Base-by-base conservation (phyloP, 2,797 vertebrate species). In the Xenentodon cancila region DNA sequence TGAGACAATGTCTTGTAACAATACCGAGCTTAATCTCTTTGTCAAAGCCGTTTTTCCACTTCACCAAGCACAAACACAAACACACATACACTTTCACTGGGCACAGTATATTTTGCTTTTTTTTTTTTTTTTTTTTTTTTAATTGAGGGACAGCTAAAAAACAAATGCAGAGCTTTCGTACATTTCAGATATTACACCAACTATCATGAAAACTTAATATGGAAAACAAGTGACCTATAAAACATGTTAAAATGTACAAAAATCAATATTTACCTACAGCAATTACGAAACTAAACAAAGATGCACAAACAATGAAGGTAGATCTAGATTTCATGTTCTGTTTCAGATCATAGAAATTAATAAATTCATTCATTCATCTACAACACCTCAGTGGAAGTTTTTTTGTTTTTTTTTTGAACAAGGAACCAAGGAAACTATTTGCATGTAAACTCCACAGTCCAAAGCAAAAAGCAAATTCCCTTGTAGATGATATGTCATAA, bases 1-100 rank as follows among this genome's bases (percentile, higher is more conserved):
- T 93, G 94, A 96, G 95, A 99, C 96, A 97, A 96, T 97, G 95
- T 97, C 95, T 96, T 96, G 93, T 95, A 96, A 98, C 96, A 98
- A 97, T 97, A 91, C 95, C 86, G 87, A 92, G 94, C 92, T 95
- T 98, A 97, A 98, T 98, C 97, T 98, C 96, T 93, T 94, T 96
- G 96, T 97, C 97, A 98, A 96, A 97, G 95, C 95, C 92, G 94
- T 96, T 97, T 97, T 96, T 94, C 95, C 96, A 92, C 96, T 94
- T 92, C 94, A 92, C 91, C 84, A 93, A 94, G 71, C 84, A 79
- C 74, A 75, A 68, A 65, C 75, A 66, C 53, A 65, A 59, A 81
- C 61, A 69, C 47, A 64, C 61, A 53, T 58, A 55, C 58, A 80
- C 75, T 81, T 84, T 84, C 84, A 78, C 79, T 76, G 53, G 34